Evolutionary conservation across 2,113 vertebrate genomes (phyloP), one percentile per base, ranked within the genome.

Genomic region (Chascanopsetta lugubris): DNA sequence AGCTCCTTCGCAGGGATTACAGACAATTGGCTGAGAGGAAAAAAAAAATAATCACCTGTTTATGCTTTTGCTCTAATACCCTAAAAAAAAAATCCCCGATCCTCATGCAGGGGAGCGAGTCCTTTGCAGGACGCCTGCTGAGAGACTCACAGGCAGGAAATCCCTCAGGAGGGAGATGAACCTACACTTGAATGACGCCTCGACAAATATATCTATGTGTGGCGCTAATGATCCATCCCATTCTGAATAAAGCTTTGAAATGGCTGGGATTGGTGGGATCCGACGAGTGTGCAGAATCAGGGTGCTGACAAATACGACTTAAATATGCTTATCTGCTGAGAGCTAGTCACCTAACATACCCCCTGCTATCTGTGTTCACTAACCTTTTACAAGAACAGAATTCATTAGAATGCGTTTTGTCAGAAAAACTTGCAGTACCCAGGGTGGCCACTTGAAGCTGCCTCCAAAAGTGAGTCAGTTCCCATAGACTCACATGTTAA

Each of bases 1-100:
- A 88, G 80, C 84, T 91, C 61, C 61, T 75, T 70, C 68, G 46
- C 61, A 51, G 57, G 78, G 86, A 90, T 87, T 85, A 90, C 8
- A 75, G 65, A 84, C 80, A 88, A 86, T 84, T 85, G 72, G 83
- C 69, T 77, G 50, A 70, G 46, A 59, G 64, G 55, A 43, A 59
- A 63, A 78, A 77, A 72, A 71, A 85, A 86, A 88, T 80, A 75
- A 83, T 83, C 79, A 82, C 58, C 62, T 78, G 77, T 86, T 87
- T 79, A 79, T 21, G 51, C 38, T 76, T 87, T 83, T 67, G 9
- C 50, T 13, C 62, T 84, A 79, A 85, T 83, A 77, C 73, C 66
- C 73, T 61, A 24, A 48, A 63, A 55, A 75, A 79, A 51, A 79
- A 85, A 79, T 73, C 72, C 72, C 34, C 25, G 27, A 72, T 65